phyloP scores from a whole-genome alignment of 2,113 vertebrate genomes.

The Scortum barcoo region DNA sequence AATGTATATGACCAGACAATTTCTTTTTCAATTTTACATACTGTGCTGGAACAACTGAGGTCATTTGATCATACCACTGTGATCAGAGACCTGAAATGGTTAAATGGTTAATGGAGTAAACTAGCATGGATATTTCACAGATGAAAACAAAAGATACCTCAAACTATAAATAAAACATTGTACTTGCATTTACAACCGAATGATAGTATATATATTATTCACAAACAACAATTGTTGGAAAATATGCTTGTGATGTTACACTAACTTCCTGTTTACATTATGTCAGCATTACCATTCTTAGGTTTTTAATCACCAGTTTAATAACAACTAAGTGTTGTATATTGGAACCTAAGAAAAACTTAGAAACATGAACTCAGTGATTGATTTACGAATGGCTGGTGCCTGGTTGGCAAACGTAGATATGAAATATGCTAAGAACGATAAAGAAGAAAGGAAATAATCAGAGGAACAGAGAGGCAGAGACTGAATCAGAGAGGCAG shows the following conservation, averaged over 20 bases:
- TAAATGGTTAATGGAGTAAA: too few species aligned
- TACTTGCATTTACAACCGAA: too few species aligned
- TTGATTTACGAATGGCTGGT: neutral
- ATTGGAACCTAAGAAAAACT: neutral
- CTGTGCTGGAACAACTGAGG: too few species aligned
- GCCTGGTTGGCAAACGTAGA: slow-evolving; percentile 15
- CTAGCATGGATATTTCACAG: too few species aligned
- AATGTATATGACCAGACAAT: too few species aligned
- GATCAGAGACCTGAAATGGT: too few species aligned
- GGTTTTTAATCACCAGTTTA: neutral
- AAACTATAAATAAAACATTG: too few species aligned
- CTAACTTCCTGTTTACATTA: neutral
- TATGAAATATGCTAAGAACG: neutral
- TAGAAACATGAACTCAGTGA: neutral
- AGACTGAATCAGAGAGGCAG: neutral
- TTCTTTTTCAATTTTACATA: too few species aligned
- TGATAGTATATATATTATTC: neutral
- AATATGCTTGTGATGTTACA: neutral
- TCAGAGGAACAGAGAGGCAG: slow-evolving; percentile 36
- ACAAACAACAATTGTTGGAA: neutral
- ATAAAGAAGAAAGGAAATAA: slow-evolving; percentile 21
- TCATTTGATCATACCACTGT: too few species aligned
- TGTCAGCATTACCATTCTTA: neutral
- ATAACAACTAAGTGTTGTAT: neutral
- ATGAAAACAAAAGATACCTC: too few species aligned